Evolutionary conservation across 2,888 invertebrate genomes (phyloP).

Genomic region (Tetrapedia diversipes): DNA sequence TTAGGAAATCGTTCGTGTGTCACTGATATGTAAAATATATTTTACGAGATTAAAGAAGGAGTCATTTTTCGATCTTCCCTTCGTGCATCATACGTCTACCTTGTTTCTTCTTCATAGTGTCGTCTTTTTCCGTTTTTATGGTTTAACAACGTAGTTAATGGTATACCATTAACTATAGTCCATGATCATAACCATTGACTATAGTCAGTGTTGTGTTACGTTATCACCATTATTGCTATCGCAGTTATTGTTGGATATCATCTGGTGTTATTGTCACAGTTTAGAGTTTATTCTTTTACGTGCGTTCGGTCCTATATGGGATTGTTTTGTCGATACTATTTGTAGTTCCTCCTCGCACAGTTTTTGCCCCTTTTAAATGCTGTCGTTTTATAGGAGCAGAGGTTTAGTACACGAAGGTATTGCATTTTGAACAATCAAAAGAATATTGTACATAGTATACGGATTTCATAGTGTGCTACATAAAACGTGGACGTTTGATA

Average conservation of each 20-base stretch:
- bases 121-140: not conserved
- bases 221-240: not conserved
- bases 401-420: not conserved
- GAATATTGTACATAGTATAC: not conserved
- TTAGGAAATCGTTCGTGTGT: not conserved
- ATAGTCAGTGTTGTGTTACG: not conserved
- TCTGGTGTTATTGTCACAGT: slow-evolving; percentile 9
- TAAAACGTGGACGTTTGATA: not conserved
- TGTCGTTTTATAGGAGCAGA: not conserved
- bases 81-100: not conserved
- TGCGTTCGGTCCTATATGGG: not conserved
- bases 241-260: not conserved
- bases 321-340: not conserved
- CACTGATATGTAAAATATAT: not conserved
- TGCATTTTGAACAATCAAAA: slow-evolving; percentile 8
- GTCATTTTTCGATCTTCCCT: not conserved
- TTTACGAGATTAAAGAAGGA: not conserved
- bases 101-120: not conserved
- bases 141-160: not conserved
- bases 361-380: not conserved
- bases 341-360: not conserved
- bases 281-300: not conserved
- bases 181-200: too few relatives aligned
- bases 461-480: not conserved
- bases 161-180: too few relatives aligned